These are phyloP conservation scores for Parnassius smintheus DNA, from an alignment of 2,888 invertebrate species.

Conservation along the genomic window DNA sequence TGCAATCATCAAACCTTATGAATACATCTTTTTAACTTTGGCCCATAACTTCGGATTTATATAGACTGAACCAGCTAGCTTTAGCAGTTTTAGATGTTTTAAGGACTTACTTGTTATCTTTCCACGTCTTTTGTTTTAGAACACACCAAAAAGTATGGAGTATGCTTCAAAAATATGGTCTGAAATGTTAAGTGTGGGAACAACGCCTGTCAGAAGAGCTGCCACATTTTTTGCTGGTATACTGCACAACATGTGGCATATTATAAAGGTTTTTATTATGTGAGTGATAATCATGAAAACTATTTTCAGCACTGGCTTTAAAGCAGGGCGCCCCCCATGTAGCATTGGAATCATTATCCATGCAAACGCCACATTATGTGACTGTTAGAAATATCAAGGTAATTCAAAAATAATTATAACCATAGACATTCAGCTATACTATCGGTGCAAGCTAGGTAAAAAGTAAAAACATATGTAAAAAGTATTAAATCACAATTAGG, in stretches of 20 bases:
- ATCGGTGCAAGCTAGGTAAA: too few relatives aligned
- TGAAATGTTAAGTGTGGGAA: constrained; percentile 79
- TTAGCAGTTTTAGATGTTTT: too few relatives aligned
- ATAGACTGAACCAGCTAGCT: too few relatives aligned
- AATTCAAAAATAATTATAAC: constrained; percentile 6
- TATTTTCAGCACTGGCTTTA: constrained; percentile 80
- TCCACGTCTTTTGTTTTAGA: constrained; percentile 70
- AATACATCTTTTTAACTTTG: too few relatives aligned
- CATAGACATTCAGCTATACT: too few relatives aligned
- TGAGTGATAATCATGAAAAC: too few relatives aligned
- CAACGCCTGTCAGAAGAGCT: constrained; percentile 82
- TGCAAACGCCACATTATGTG: constrained; percentile 82
- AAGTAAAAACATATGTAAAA: too few relatives aligned
- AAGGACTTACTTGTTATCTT: too few relatives aligned
- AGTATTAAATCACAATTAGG: too few relatives aligned
- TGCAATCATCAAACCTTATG: too few relatives aligned
- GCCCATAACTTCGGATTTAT: too few relatives aligned
- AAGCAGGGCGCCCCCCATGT: constrained; percentile 85
- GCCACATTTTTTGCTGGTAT: constrained; percentile 82
- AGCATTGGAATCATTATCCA: constrained; percentile 84
- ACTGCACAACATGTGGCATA: background rate
- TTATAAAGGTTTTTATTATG: too few relatives aligned
- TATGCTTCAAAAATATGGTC: constrained; percentile 83
- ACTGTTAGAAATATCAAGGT: constrained; percentile 86
- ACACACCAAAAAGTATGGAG: constrained; percentile 84